Conservation (phyloP, 1,140 invertebrate genomes). For the Arion vulgaris region DNA sequence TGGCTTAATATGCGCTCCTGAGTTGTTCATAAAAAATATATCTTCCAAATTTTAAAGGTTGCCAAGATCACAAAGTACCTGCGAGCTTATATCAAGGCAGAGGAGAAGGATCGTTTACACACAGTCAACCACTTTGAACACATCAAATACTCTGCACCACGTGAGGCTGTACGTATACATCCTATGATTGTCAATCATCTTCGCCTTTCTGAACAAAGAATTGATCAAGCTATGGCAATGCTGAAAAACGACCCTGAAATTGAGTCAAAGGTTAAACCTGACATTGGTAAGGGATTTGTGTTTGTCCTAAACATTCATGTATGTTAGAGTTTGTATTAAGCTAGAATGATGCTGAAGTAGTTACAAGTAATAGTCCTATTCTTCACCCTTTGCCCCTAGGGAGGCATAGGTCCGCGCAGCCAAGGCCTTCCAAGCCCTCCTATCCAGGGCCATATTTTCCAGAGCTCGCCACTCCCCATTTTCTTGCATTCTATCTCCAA, state of each 20-base stretch:
- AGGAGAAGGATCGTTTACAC: slow-evolving; percentile 86
- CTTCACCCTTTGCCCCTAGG: too few species aligned
- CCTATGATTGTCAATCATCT: slow-evolving; percentile 62
- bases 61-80: slow-evolving; percentile 60
- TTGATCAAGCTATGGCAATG: slow-evolving; percentile 65
- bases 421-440: too few species aligned
- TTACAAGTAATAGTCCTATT: too few species aligned
- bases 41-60: slow-evolving; percentile 43
- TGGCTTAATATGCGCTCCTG: too few species aligned
- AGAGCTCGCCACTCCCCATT: too few species aligned
- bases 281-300: slow-evolving; percentile 55
- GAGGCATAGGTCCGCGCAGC: too few species aligned
- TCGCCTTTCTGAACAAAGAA: slow-evolving; percentile 60
- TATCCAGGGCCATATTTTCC: too few species aligned
- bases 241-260: slow-evolving; percentile 60
- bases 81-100: slow-evolving; percentile 65
- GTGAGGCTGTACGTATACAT: slow-evolving; percentile 57
- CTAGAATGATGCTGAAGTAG: too few species aligned
- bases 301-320: too few species aligned
- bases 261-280: slow-evolving; percentile 54
- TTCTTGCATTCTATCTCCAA: too few species aligned
- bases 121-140: slow-evolving; percentile 91
- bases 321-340: too few species aligned
- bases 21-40: too few species aligned
- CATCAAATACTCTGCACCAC: slow-evolving; percentile 58